Conservation (phyloP, 2,888 invertebrate genomes). For the Orthosia gothica region DNA sequence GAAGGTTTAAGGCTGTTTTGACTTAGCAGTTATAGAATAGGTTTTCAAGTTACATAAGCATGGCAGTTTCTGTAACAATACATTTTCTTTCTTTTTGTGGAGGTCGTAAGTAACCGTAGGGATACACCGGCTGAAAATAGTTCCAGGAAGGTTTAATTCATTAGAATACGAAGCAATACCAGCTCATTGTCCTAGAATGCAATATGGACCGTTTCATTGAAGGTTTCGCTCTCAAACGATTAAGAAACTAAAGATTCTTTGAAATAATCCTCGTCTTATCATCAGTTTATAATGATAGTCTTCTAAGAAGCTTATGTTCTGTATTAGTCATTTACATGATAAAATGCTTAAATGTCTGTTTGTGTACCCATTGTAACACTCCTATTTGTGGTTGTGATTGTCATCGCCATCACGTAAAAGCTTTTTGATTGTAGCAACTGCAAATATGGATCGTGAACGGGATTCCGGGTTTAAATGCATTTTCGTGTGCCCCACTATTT, state of each 20-base stretch:
- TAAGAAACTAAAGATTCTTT: too few species aligned
- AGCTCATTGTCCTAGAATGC: too few species aligned
- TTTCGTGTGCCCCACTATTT: constrained; percentile 32
- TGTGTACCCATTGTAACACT: not conserved
- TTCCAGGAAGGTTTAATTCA: too few species aligned
- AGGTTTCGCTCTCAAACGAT: too few species aligned
- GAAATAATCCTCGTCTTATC: too few species aligned
- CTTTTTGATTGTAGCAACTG: constrained; percentile 62
- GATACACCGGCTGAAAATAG: too few species aligned
- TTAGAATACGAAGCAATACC: too few species aligned
- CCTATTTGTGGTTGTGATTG: constrained; percentile 29
- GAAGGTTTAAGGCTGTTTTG: not conserved
- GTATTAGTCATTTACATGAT: not conserved
- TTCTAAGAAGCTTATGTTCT: not conserved
- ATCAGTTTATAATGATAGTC: too few species aligned
- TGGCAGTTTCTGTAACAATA: too few species aligned
- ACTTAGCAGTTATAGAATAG: not conserved
- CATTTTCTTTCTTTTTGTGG: too few species aligned
- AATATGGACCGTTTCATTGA: too few species aligned
- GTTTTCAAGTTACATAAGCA: not conserved
- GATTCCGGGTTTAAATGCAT: constrained; percentile 54
- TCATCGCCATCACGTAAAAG: constrained; percentile 57
- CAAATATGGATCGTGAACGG: constrained; percentile 61
- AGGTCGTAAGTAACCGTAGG: too few species aligned
- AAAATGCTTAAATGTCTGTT: not conserved